Conservation (phyloP, 2,797 vertebrate genomes). For the Tinamus major region DNA sequence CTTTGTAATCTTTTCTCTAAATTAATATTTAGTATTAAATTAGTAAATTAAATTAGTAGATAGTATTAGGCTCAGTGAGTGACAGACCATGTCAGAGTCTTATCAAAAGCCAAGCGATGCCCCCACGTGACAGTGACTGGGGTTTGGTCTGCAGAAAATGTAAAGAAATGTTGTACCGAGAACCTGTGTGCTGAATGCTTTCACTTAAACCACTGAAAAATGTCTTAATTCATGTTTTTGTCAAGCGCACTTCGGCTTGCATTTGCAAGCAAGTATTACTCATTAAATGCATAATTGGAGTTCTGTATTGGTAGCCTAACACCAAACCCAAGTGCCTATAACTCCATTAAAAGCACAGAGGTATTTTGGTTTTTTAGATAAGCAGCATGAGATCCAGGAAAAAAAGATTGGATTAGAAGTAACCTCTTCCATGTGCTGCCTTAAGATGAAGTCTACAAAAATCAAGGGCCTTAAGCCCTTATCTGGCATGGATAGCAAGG, state of each 20-base stretch:
- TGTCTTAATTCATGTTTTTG: background rate
- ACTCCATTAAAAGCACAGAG: background rate
- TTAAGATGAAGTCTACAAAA: background rate
- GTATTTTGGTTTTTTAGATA: background rate
- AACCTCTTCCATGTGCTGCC: background rate
- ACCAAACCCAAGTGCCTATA: background rate
- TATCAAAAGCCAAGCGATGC: background rate
- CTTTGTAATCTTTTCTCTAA: background rate
- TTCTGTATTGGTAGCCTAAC: background rate
- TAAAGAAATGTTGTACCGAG: background rate
- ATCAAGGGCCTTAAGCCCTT: background rate
- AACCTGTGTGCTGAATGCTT: background rate
- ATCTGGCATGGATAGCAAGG: rapidly evolving
- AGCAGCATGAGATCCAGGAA: background rate
- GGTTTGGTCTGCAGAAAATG: background rate
- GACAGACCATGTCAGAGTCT: background rate
- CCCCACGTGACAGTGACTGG: background rate
- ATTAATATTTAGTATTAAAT: background rate
- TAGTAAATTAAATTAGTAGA: background rate
- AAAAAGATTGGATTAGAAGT: background rate
- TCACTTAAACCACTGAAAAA: background rate
- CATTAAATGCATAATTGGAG: background rate
- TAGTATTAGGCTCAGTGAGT: background rate
- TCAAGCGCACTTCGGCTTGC: background rate
- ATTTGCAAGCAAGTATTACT: background rate